These are phyloP conservation scores for Oceanodroma leucorhoa DNA, from an alignment of 2,797 vertebrate genomes.

Conservation along the genomic window DNA sequence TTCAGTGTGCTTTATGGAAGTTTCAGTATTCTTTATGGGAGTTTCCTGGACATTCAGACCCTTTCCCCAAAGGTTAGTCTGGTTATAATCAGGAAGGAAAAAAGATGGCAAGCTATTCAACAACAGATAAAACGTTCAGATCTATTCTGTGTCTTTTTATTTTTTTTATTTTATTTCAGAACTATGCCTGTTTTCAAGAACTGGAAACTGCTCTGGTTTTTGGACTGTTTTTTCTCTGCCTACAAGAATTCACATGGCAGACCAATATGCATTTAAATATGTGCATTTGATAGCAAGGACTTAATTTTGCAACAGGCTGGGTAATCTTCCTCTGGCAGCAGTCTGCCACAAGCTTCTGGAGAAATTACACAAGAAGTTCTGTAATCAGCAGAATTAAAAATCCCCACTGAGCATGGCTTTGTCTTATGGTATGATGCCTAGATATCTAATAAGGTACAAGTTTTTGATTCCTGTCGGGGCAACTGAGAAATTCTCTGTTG, in stretches of 20 bases:
- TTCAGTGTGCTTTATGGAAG: slow-evolving; percentile 30
- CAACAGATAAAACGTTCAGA: neutral
- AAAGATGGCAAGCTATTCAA: neutral
- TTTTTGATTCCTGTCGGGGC: neutral
- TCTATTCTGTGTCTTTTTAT: neutral
- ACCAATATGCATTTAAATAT: neutral
- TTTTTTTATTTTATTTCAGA: neutral
- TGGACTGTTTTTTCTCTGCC: neutral
- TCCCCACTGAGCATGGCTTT: rapidly evolving
- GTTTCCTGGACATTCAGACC: slow-evolving; percentile 4
- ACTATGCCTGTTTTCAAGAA: neutral
- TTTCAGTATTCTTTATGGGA: slow-evolving; percentile 17
- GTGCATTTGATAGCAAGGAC: neutral
- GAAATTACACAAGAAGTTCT: neutral
- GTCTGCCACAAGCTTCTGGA: neutral
- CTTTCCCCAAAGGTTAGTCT: slow-evolving; percentile 43
- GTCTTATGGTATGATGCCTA: neutral
- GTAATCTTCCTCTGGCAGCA: neutral
- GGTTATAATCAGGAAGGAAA: slow-evolving; percentile 35
- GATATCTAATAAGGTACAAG: neutral
- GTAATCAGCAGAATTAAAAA: neutral
- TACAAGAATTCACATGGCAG: neutral
- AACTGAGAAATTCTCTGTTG: neutral
- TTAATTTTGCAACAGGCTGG: neutral
- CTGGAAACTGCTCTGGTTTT: neutral